Conservation (phyloP, 2,797 vertebrate genomes). For the Xiphorhynchus erythropygius region DNA sequence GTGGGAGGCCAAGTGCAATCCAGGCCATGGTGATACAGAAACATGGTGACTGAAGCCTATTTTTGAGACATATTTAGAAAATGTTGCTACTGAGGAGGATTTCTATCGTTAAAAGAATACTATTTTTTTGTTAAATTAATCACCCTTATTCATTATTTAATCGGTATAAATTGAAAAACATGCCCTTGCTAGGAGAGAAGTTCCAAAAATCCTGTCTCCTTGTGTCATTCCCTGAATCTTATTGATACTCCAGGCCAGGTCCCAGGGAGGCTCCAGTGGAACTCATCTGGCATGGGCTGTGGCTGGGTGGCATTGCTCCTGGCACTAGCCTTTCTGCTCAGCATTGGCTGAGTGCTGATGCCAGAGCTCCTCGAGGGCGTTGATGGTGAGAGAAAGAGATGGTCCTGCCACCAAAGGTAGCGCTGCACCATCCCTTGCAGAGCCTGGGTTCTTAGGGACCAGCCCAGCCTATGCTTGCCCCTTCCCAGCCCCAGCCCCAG, state of each 20-base stretch:
- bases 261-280: background rate
- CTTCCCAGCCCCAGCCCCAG: background rate
- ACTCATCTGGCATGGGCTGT: background rate
- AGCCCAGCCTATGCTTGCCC: background rate
- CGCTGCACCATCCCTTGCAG: background rate
- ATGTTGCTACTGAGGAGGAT: background rate
- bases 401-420: background rate
- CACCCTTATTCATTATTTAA: background rate
- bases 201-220: background rate
- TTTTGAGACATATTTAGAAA: constrained; percentile 4
- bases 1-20: background rate
- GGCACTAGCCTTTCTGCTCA: background rate
- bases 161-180: background rate
- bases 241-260: background rate
- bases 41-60: background rate
- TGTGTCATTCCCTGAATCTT: background rate
- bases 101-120: background rate
- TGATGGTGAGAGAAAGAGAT: background rate
- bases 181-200: background rate
- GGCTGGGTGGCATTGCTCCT: fast-evolving
- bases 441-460: background rate
- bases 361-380: fast-evolving
- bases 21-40: background rate
- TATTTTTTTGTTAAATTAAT: background rate
- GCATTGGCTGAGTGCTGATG: background rate